Percentiles rank a stretch among this genome's conserved stretches.
Evolutionary conservation across 2,113 vertebrate genomes (phyloP).

Genomic region (Hyla sarda): DNA sequence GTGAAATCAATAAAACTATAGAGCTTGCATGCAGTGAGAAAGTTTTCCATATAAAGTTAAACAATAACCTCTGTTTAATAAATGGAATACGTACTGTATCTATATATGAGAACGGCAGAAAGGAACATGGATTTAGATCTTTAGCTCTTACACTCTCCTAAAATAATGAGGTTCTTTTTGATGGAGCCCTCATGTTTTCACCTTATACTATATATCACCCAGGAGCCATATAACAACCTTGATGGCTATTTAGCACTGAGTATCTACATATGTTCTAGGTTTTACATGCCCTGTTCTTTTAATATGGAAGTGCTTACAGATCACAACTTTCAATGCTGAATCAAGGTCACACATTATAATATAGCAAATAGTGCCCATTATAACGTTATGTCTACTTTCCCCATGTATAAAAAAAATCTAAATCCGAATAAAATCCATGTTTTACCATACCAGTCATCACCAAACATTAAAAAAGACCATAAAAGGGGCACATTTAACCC

Average conservation of each 20-base stretch:
- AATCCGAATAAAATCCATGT: neutral
- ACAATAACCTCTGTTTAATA: constrained; percentile 58
- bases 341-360: constrained; percentile 35
- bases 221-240: constrained; percentile 55
- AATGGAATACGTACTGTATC: constrained; percentile 36
- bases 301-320: constrained; percentile 43
- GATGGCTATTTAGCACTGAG: constrained; percentile 51
- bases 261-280: constrained; percentile 50
- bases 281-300: constrained; percentile 21
- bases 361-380: constrained; percentile 4
- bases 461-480: neutral
- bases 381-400: constrained; percentile 1
- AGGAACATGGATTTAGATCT: constrained; percentile 44
- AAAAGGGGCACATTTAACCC: neutral
- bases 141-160: constrained; percentile 50
- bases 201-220: constrained; percentile 57
- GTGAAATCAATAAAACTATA: constrained; percentile 55
- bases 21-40: constrained; percentile 45
- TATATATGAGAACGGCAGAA: constrained; percentile 36
- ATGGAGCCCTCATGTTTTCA: constrained; percentile 59
- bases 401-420: neutral
- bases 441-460: neutral
- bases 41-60: constrained; percentile 60
- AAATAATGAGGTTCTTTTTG: constrained; percentile 59
- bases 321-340: constrained; percentile 25